phyloP scores from a whole-genome alignment of 2,113 vertebrate genomes.

The Ptilorrhoa leucosticta region DNA sequence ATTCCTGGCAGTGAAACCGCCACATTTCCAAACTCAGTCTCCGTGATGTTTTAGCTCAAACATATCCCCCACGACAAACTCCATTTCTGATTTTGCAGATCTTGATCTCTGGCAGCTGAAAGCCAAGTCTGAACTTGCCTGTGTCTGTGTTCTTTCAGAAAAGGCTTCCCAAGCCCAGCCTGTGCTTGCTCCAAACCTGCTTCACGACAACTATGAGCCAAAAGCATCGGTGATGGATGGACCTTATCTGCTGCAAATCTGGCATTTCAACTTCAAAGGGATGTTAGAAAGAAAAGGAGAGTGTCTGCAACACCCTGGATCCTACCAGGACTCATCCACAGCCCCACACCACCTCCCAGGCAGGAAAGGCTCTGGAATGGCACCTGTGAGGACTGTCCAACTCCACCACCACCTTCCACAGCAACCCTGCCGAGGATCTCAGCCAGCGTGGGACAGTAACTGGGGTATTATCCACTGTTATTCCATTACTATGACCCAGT shows the following conservation, averaged over 20 bases:
- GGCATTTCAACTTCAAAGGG: not conserved
- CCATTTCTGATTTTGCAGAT: not conserved
- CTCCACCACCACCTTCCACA: not conserved
- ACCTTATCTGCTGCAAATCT: not conserved
- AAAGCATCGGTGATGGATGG: not conserved
- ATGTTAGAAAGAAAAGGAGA: not conserved
- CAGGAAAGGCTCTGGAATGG: not conserved
- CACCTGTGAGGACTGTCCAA: not conserved
- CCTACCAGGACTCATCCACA: not conserved
- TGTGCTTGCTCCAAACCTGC: not conserved
- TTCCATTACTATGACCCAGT: not conserved
- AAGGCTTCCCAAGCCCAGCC: not conserved
- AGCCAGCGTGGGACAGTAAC: accelerated
- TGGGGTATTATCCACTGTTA: not conserved
- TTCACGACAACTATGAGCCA: not conserved
- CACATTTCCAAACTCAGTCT: not conserved
- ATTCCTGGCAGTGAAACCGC: not conserved
- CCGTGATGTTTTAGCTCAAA: not conserved
- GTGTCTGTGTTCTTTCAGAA: not conserved
- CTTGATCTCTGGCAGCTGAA: not conserved
- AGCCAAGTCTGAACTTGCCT: not conserved
- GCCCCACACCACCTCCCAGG: not conserved
- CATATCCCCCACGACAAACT: accelerated
- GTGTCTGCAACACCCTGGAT: not conserved
- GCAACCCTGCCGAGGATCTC: not conserved